Evolutionary conservation across 1,140 invertebrate genomes (phyloP).

Genomic region (Pemphigus obesinymphae): DNA sequence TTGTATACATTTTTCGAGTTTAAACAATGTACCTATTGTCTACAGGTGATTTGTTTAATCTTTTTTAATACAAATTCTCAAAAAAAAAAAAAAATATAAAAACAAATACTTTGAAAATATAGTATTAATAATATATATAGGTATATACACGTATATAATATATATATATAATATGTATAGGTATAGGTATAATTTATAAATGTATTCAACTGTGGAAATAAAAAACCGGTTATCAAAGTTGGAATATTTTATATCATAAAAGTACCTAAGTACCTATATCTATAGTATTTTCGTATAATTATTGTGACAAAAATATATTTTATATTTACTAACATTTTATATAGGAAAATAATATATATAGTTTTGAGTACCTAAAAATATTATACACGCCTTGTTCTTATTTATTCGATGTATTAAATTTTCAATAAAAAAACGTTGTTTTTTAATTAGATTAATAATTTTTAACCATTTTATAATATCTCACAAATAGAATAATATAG

Average conservation of each 20-base stretch:
- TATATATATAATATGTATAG: background rate
- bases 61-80: background rate
- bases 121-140: background rate
- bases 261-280: too few relatives aligned
- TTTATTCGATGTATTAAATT: too few relatives aligned
- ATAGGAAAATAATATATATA: background rate
- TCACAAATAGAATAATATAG: too few relatives aligned
- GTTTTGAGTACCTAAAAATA: background rate
- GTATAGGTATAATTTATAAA: too few relatives aligned
- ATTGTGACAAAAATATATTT: background rate
- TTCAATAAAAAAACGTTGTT: too few relatives aligned
- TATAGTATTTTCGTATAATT: background rate
- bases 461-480: too few relatives aligned
- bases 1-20: background rate
- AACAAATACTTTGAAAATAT: background rate
- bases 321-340: background rate
- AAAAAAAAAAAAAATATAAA: background rate
- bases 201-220: background rate
- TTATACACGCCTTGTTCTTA: too few relatives aligned
- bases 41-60: background rate
- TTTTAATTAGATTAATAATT: too few relatives aligned
- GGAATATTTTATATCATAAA: slow-evolving; percentile 3
- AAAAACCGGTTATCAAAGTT: background rate
- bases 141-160: background rate
- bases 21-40: background rate